phyloP scores from a whole-genome alignment of 1,140 invertebrate genomes.

The Brachionus koreanus region DNA sequence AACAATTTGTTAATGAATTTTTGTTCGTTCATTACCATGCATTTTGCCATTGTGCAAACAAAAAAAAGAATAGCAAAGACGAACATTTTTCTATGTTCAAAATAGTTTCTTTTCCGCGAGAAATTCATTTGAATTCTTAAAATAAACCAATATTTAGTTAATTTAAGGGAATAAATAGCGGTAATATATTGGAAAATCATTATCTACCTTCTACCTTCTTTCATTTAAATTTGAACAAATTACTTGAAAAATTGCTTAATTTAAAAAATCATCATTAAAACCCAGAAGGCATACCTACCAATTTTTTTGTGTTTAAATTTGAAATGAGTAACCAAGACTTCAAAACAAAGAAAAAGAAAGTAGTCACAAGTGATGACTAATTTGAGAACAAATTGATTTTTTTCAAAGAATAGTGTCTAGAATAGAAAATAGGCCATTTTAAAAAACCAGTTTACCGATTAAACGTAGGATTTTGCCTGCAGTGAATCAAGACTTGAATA shows the following conservation, averaged over 20 bases:
- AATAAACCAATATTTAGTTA: background rate
- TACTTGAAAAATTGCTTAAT: too few species aligned
- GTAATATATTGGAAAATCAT: background rate
- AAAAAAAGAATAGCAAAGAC: background rate
- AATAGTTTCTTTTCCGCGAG: background rate
- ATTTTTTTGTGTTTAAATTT: background rate
- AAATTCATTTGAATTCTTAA: background rate
- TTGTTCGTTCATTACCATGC: background rate
- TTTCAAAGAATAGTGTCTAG: background rate
- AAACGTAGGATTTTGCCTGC: too few species aligned
- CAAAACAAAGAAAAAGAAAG: background rate
- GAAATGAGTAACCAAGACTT: background rate
- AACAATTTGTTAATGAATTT: background rate
- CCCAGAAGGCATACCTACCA: background rate
- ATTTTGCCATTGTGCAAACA: background rate
- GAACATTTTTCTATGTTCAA: background rate
- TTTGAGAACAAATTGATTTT: background rate
- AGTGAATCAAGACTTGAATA: background rate
- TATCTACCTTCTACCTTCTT: background rate
- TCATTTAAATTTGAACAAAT: too few species aligned
- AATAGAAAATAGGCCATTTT: background rate
- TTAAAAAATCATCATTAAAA: background rate
- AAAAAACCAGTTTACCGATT: too few species aligned
- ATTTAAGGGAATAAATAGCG: background rate
- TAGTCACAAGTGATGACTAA: background rate